Evolutionary conservation across 2,113 vertebrate species (phyloP).

Genomic region (Nerophis ophidion): DNA sequence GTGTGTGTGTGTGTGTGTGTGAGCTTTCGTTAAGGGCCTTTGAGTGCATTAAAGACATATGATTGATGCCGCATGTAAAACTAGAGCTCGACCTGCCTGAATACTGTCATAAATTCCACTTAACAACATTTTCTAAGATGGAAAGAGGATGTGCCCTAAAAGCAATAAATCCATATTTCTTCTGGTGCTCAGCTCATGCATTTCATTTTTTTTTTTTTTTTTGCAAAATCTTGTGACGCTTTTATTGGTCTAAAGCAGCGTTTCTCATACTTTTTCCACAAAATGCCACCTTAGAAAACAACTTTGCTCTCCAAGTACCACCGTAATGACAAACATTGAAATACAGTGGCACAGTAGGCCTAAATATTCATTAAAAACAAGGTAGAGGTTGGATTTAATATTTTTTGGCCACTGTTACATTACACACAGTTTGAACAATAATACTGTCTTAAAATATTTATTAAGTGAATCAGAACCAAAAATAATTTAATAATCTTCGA

Average conservation of each 20-base stretch:
- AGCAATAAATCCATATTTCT: slow-evolving; percentile 57
- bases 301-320: slow-evolving; percentile 13
- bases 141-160: slow-evolving; percentile 40
- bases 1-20: not conserved
- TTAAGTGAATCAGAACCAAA: no score
- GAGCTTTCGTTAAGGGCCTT: not conserved
- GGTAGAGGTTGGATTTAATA: no score
- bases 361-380: no score
- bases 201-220: slow-evolving; percentile 18
- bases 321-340: slow-evolving; percentile 1
- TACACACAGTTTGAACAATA: no score
- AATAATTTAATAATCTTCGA: no score
- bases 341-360: no score
- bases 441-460: no score
- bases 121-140: slow-evolving; percentile 41
- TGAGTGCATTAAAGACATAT: slow-evolving; percentile 38
- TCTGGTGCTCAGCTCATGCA: slow-evolving; percentile 44
- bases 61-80: slow-evolving; percentile 63
- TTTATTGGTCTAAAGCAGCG: no score
- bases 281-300: no score
- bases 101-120: slow-evolving; percentile 50
- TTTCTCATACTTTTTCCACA: no score
- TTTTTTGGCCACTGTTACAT: no score
- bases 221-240: no score
- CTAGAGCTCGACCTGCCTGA: slow-evolving; percentile 38